Evolutionary conservation across 2,113 vertebrate species (phyloP).

Genomic region (Polypterus senegalus): DNA sequence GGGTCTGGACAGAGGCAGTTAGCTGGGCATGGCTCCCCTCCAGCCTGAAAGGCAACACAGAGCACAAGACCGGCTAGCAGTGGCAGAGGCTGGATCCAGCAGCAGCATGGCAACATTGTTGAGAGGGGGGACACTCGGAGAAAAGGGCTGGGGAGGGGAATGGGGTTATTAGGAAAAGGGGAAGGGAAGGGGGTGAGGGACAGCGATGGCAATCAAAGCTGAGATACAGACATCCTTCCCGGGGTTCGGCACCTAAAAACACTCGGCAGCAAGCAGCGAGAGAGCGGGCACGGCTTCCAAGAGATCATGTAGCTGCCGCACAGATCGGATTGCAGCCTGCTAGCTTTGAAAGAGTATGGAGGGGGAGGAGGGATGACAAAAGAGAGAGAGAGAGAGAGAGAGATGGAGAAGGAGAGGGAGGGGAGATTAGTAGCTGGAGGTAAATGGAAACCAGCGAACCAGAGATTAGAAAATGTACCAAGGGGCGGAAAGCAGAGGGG

Average conservation of each 20-base stretch:
- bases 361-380: conserved; percentile 32
- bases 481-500: conserved; percentile 14
- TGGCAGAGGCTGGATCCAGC: conserved; percentile 45
- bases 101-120: conserved; percentile 58
- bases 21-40: conserved; percentile 59
- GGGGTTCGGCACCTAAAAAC: conserved; percentile 27
- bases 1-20: conserved; percentile 75
- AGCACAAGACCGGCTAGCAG: conserved; percentile 28
- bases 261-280: conserved; percentile 34
- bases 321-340: conserved; percentile 58
- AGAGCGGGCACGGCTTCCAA: conserved; percentile 35
- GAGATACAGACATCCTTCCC: conserved; percentile 35
- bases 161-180: conserved; percentile 22
- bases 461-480: conserved; percentile 5
- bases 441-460: conserved; percentile 38
- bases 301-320: conserved; percentile 63
- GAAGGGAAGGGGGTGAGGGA: conserved; percentile 4
- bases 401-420: conserved; percentile 26
- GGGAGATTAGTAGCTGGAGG: conserved; percentile 35
- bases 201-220: conserved; percentile 39
- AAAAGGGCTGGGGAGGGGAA: conserved; percentile 21
- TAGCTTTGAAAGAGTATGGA: conserved; percentile 33
- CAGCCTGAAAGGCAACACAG: conserved; percentile 37
- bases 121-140: conserved; percentile 26
- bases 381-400: conserved; percentile 15